A percentile compares a stretch with the other conserved stretches of the same genome.
These are phyloP conservation scores for Columba guinea DNA, from an alignment of 2,797 vertebrate genomes.

Conservation along the genomic window DNA sequence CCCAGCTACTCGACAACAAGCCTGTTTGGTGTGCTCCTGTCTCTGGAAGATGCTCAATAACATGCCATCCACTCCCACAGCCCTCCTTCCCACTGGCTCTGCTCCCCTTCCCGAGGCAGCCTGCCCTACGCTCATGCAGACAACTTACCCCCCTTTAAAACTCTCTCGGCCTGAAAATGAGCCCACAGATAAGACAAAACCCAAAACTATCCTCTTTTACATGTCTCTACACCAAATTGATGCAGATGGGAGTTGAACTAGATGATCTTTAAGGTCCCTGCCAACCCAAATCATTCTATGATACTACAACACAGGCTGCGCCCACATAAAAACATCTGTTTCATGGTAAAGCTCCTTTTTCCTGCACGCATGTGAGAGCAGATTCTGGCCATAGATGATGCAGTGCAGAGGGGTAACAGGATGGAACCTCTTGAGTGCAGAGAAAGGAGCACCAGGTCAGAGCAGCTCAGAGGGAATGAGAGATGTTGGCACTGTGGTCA, in stretches of 20 bases:
- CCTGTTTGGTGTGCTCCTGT: rapidly evolving
- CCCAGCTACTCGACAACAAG: neutral
- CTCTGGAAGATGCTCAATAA: neutral
- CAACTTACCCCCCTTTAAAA: neutral
- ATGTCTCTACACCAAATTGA: neutral
- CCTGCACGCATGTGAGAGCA: neutral
- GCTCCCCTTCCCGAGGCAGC: neutral
- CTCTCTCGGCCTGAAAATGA: neutral
- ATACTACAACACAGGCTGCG: neutral
- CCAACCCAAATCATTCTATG: no score
- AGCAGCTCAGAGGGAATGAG: rapidly evolving
- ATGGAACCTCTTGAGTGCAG: neutral
- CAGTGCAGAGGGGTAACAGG: neutral
- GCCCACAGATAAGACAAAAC: neutral
- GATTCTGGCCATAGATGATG: rapidly evolving
- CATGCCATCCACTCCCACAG: neutral
- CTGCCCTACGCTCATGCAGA: neutral
- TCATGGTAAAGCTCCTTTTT: neutral
- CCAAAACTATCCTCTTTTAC: neutral
- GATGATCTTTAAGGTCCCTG: no score
- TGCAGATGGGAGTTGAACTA: neutral
- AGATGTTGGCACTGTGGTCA: neutral
- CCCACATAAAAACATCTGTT: neutral
- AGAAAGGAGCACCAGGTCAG: neutral
- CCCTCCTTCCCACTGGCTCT: neutral